Evolutionary conservation across 2,888 invertebrate genomes (phyloP).

Genomic region (Kuschelorhynchus macadamiae): DNA sequence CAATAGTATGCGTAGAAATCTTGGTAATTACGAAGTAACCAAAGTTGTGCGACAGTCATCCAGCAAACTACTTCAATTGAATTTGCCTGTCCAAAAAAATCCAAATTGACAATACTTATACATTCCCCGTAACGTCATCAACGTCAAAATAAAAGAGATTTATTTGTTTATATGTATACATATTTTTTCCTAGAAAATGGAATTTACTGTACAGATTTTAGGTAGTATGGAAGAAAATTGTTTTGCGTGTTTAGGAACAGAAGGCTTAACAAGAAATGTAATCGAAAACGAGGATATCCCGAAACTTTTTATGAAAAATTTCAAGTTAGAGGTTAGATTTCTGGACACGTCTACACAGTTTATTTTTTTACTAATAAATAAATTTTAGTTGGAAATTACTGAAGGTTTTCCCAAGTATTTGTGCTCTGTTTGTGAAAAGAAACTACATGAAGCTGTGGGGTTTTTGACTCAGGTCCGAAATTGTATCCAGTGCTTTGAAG

Average conservation of each 20-base stretch:
- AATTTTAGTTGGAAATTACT: conserved; percentile 44
- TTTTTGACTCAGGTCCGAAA: conserved; percentile 40
- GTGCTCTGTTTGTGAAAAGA: conserved; percentile 41
- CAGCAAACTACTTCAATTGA: no score
- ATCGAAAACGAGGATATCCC: conserved; percentile 22
- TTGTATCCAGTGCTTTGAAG: conserved; percentile 29
- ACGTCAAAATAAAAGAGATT: no score
- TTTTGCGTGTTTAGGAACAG: conserved; percentile 47
- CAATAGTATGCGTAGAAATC: no score
- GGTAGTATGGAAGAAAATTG: conserved; percentile 40
- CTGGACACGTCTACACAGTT: conserved; percentile 41
- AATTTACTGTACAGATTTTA: conserved; percentile 14
- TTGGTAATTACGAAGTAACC: no score
- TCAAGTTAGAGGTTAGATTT: conserved; percentile 49
- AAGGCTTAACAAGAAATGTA: conserved; percentile 34
- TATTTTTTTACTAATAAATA: conserved; percentile 28
- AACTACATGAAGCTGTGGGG: conserved; percentile 34
- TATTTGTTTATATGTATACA: no score
- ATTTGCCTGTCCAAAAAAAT: no score
- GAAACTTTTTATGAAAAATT: conserved; percentile 33
- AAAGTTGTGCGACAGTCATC: no score
- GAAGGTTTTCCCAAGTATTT: conserved; percentile 41
- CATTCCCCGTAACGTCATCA: no score
- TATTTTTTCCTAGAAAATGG: conserved; percentile 20
- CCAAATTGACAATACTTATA: no score